These are phyloP conservation scores for Tapera naevia DNA, from an alignment of 2,797 vertebrate species.

Conservation along the genomic window DNA sequence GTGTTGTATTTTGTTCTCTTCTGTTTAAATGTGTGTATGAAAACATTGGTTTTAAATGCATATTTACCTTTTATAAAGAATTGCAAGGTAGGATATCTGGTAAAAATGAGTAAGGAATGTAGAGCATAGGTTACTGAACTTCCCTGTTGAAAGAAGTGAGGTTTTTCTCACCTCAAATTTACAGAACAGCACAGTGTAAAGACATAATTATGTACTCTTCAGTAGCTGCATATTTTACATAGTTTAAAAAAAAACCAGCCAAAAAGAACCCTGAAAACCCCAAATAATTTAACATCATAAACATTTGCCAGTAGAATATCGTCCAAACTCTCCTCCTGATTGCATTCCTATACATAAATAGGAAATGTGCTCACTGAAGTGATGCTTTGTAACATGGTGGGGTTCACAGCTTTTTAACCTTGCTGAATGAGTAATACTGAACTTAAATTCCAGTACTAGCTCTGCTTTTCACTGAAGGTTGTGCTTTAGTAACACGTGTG, in stretches of 20 bases:
- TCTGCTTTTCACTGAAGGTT: neutral
- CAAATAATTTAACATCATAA: neutral
- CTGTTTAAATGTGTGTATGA: neutral
- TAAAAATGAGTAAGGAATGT: neutral
- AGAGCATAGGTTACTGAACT: neutral
- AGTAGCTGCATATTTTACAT: neutral
- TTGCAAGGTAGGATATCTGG: neutral
- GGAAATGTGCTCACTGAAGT: neutral
- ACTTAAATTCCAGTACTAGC: no score
- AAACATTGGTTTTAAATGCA: neutral
- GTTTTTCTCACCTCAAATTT: neutral
- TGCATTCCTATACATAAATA: neutral
- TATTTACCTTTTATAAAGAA: neutral
- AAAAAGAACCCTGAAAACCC: no score
- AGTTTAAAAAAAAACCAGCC: neutral
- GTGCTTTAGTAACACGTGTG: neutral
- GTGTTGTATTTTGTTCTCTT: neutral
- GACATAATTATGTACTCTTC: neutral
- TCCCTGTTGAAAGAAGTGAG: neutral
- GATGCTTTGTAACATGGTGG: neutral
- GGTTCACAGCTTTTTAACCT: neutral
- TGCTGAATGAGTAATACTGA: neutral
- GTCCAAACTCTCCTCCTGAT: neutral
- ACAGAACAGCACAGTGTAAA: neutral
- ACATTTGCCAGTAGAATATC: neutral